Percentiles rank a stretch among this genome's conserved stretches.
These are phyloP conservation scores for Fissipunctia ypsillon DNA, from an alignment of 2,888 invertebrate species.

Conservation along the genomic window DNA sequence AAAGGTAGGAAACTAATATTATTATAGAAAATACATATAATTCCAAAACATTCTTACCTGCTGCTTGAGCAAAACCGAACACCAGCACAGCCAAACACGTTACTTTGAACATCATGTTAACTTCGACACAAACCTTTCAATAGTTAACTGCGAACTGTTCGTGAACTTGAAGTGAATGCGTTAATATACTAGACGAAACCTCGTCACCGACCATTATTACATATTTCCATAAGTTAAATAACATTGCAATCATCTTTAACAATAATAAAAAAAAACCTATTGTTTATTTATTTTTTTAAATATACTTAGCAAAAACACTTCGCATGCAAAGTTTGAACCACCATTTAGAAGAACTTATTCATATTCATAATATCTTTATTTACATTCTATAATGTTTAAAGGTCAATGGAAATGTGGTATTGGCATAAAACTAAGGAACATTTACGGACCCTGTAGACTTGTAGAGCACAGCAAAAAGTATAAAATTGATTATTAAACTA, in stretches of 20 bases:
- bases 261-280: not conserved
- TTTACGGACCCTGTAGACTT: not conserved
- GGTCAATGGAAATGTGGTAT: too few relatives aligned
- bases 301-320: not conserved
- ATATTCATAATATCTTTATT: not conserved
- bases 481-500: too few relatives aligned
- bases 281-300: not conserved
- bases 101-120: conserved; percentile 47
- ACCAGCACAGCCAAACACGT: conserved; percentile 36
- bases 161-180: conserved; percentile 32
- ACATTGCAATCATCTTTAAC: conserved; percentile 1
- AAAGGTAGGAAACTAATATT: too few relatives aligned
- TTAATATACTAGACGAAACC: conserved; percentile 53
- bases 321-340: not conserved
- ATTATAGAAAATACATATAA: not conserved
- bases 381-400: not conserved
- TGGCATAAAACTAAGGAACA: not conserved
- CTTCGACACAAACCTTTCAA: conserved; percentile 16
- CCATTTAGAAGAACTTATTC: not conserved
- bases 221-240: conserved; percentile 17
- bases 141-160: conserved; percentile 28
- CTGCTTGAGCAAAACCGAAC: conserved; percentile 33
- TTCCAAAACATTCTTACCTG: conserved; percentile 37
- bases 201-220: conserved; percentile 32
- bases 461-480: too few relatives aligned